Conservation (phyloP, 2,113 vertebrate species). For the Acrocephalus kingi region DNA sequence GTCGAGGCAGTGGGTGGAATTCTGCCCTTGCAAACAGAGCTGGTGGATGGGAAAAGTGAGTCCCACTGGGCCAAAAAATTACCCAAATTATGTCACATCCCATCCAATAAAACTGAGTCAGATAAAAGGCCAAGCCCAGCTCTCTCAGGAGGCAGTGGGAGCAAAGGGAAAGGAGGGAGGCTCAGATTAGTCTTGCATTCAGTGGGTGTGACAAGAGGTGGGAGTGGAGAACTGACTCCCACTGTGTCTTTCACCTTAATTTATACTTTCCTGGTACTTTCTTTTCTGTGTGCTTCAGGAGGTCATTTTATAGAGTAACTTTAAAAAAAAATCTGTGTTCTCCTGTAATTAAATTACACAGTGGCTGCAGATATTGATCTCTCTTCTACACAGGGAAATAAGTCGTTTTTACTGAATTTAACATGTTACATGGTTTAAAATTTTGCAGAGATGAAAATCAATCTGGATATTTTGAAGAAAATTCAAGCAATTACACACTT, state of each 20-base stretch:
- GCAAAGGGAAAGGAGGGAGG: background rate
- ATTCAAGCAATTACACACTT: background rate
- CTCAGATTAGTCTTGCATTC: background rate
- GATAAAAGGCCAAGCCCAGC: background rate
- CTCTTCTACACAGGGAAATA: background rate
- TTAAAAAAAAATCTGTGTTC: background rate
- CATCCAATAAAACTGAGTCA: conserved; percentile 10
- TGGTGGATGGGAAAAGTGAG: conserved; percentile 5
- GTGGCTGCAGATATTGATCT: background rate
- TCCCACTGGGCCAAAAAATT: conserved; percentile 18
- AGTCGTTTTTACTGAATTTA: background rate
- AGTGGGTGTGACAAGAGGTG: background rate
- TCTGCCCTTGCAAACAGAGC: background rate
- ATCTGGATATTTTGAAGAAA: background rate
- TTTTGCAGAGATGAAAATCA: background rate
- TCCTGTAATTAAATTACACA: background rate
- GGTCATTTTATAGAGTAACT: background rate
- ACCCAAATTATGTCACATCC: background rate
- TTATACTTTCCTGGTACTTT: background rate
- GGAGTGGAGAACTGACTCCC: conserved; percentile 9
- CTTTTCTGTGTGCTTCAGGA: background rate
- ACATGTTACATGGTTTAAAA: background rate
- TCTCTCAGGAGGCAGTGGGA: background rate
- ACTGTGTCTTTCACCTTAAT: conserved; percentile 35
- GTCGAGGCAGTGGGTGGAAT: background rate